Evolutionary conservation across 2,888 invertebrate species (phyloP).

Genomic region (Drepanosiphum platanoidis): DNA sequence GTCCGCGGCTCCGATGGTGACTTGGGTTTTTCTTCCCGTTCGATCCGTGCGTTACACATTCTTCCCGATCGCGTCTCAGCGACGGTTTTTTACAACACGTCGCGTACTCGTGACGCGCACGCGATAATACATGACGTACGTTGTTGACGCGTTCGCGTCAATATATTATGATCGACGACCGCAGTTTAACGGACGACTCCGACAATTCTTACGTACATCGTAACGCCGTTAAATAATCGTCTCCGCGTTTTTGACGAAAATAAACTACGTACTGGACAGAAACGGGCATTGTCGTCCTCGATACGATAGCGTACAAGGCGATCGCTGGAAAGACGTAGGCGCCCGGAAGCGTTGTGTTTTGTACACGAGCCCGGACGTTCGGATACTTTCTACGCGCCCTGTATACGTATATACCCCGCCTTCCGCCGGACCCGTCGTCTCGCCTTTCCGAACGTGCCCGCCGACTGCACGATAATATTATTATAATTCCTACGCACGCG

Average conservation of each 20-base stretch:
- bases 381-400: neutral
- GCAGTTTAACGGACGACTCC: neutral
- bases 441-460: neutral
- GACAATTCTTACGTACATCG: no score
- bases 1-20: neutral
- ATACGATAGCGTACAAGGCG: neutral
- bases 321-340: no score
- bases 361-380: neutral
- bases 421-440: neutral
- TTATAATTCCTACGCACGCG: neutral
- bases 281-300: neutral
- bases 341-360: neutral
- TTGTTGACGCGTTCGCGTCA: neutral
- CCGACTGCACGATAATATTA: neutral
- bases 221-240: neutral
- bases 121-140: neutral
- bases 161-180: neutral
- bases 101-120: no score
- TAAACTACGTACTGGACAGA: neutral
- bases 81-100: neutral
- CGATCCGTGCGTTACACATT: no score
- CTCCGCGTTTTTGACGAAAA: neutral
- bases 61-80: neutral
- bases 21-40: neutral
- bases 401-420: no score